These are phyloP conservation scores for Procavia capensis DNA, from an alignment of 2,113 vertebrate genomes.

Conservation along the genomic window DNA sequence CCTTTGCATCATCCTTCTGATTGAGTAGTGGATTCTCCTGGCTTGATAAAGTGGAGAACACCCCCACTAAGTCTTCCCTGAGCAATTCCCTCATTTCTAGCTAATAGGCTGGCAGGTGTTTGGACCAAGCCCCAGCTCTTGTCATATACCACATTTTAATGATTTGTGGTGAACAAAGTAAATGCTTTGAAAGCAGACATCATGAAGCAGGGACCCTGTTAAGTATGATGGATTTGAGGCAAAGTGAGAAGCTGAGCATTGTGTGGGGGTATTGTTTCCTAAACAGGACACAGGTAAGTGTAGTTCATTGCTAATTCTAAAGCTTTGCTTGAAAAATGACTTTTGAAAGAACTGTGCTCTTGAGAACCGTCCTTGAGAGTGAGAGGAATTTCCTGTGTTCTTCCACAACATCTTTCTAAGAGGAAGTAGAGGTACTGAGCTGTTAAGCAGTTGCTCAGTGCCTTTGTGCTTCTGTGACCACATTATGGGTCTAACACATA, in stretches of 20 bases:
- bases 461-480: constrained; percentile 60
- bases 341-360: constrained; percentile 46
- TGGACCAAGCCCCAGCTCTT: constrained; percentile 87
- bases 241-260: constrained; percentile 37
- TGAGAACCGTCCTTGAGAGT: constrained; percentile 62
- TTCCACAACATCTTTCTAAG: constrained; percentile 52
- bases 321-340: constrained; percentile 63
- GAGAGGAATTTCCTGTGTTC: not conserved
- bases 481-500: not conserved
- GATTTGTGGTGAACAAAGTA: constrained; percentile 89
- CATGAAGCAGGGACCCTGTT: constrained; percentile 76
- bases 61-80: constrained; percentile 87
- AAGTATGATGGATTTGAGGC: constrained; percentile 81
- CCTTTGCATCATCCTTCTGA: constrained; percentile 86
- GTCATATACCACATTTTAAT: constrained; percentile 85
- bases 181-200: constrained; percentile 87
- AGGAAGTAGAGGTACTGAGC: constrained; percentile 38
- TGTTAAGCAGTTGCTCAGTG: constrained; percentile 32
- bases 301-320: constrained; percentile 48
- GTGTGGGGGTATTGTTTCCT: constrained; percentile 24
- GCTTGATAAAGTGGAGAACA: constrained; percentile 90
- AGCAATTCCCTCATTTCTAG: constrained; percentile 80
- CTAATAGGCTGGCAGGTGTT: constrained; percentile 83
- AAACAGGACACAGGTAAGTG: not conserved
- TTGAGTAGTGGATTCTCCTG: constrained; percentile 90